These are phyloP conservation scores for Neopelma chrysocephalum DNA, from an alignment of 2,797 vertebrate genomes.

Conservation along the genomic window DNA sequence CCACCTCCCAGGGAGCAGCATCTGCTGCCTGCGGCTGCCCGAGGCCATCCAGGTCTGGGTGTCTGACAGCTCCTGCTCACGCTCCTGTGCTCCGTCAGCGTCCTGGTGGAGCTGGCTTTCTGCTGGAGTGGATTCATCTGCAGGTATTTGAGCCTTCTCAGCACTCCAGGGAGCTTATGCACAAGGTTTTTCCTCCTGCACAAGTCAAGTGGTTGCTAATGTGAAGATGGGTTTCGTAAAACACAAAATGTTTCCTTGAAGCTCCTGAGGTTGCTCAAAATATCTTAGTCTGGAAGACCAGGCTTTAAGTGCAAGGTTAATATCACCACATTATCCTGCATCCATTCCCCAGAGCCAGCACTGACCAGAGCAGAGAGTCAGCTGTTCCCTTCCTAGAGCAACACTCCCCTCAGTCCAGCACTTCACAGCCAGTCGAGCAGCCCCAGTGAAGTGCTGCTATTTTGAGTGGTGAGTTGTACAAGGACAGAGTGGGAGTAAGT, in stretches of 20 bases:
- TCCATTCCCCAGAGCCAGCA: not conserved
- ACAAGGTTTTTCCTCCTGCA: not conserved
- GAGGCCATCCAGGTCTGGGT: not conserved
- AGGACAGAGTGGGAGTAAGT: not conserved
- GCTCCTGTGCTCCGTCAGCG: rapidly evolving
- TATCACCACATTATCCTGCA: not conserved
- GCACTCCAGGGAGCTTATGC: not conserved
- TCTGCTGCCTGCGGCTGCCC: not conserved
- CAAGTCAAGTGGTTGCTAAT: not conserved
- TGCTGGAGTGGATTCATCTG: not conserved
- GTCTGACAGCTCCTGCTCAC: not conserved
- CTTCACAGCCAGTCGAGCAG: not conserved
- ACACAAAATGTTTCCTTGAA: not conserved
- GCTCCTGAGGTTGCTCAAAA: not conserved
- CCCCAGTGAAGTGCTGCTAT: not conserved
- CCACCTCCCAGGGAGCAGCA: not conserved
- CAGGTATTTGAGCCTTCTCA: not conserved
- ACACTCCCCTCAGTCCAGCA: not conserved
- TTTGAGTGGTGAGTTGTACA: not conserved
- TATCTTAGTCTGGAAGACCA: not conserved
- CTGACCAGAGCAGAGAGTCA: not conserved
- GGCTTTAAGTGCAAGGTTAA: not conserved
- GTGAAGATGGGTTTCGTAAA: not conserved
- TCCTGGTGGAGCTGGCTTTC: not conserved
- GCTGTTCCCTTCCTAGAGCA: not conserved